Conservation (phyloP, 2,888 invertebrate species). For the Xestia rhomboidea region DNA sequence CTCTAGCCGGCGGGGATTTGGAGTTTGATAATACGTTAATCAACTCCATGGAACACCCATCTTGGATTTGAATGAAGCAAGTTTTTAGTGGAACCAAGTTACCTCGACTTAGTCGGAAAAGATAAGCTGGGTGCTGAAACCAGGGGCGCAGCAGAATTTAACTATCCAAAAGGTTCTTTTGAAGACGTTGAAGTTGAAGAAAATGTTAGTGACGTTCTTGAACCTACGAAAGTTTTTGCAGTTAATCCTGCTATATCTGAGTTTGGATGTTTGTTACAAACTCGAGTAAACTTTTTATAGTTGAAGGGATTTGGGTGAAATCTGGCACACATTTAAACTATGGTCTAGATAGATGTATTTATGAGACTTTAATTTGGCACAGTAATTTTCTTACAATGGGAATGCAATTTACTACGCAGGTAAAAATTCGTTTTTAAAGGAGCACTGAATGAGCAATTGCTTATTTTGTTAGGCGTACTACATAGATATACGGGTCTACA, state of each 20-base stretch:
- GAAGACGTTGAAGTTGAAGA: conserved; percentile 8
- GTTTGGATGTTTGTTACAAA: not conserved
- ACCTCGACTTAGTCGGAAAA: conserved; percentile 47
- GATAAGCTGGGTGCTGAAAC: conserved; percentile 41
- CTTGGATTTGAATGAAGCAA: conserved; percentile 56
- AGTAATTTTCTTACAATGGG: not conserved
- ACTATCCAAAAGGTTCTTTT: conserved; percentile 37
- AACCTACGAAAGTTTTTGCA: conserved; percentile 26
- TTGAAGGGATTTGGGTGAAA: not conserved
- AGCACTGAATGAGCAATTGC: not conserved
- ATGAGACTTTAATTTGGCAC: not conserved
- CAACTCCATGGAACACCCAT: conserved; percentile 54
- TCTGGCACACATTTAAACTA: not conserved
- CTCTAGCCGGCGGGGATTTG: conserved; percentile 58
- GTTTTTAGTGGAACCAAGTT: conserved; percentile 53
- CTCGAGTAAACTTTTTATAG: not conserved
- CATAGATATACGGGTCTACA: not conserved
- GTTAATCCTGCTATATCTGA: conserved; percentile 12
- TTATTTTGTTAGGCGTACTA: not conserved
- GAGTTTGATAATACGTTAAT: conserved; percentile 65
- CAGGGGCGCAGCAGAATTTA: conserved; percentile 47
- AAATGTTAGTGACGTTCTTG: conserved; percentile 15
- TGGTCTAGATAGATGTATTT: not conserved
- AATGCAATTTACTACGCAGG: not conserved
- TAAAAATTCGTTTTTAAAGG: no score